A percentile compares a stretch with the other conserved stretches of the same genome.
Evolutionary conservation across 2,113 vertebrate genomes (phyloP).

Genomic region (Mormyrus lacerda): DNA sequence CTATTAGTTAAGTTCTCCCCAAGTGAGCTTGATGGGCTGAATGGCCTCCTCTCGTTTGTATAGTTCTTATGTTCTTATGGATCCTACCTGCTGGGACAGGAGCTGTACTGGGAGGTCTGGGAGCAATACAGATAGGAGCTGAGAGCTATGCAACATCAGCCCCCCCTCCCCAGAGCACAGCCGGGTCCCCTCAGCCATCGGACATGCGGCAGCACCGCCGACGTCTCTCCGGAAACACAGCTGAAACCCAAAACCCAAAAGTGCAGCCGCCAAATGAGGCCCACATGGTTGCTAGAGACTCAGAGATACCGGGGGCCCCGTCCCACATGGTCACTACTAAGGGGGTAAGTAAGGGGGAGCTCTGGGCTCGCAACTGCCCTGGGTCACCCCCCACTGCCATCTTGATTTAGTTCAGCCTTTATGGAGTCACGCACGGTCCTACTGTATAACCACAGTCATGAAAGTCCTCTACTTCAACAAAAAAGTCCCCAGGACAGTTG

Average conservation of each 20-base stretch:
- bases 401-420: not conserved
- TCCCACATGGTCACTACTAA: not conserved
- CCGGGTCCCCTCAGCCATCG: not conserved
- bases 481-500: not conserved
- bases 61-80: too few species aligned
- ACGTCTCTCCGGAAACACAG: not conserved
- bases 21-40: too few species aligned
- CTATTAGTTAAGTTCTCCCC: too few species aligned
- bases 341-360: not conserved
- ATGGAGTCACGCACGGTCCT: not conserved
- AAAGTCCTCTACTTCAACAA: not conserved
- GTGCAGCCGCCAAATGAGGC: not conserved
- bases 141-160: not conserved
- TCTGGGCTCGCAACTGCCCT: not conserved
- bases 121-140: not conserved
- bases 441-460: not conserved
- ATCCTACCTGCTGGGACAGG: not conserved
- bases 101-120: not conserved
- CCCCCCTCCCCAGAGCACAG: not conserved
- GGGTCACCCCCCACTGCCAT: not conserved
- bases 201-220: not conserved
- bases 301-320: not conserved
- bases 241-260: constrained; percentile 12
- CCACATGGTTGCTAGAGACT: not conserved
- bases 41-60: too few species aligned